Percentiles rank a stretch among this genome's conserved stretches.
Evolutionary conservation across 2,797 vertebrate species (phyloP).

Genomic region (Scarus forsteni): DNA sequence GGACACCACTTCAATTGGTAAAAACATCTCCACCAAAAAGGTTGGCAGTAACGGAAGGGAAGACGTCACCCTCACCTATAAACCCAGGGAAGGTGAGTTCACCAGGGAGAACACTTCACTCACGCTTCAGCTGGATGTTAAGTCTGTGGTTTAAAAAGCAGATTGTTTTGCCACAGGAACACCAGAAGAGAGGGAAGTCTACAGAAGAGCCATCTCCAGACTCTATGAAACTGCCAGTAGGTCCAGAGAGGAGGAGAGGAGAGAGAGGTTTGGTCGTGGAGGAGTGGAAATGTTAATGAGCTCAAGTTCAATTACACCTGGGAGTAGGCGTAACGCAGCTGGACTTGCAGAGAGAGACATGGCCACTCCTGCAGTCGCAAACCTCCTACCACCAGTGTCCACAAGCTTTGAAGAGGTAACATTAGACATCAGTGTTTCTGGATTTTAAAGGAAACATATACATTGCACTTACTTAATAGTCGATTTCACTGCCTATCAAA

Average conservation of each 20-base stretch:
- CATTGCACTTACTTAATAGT: too few species aligned
- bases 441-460: not conserved
- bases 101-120: not conserved
- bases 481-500: too few species aligned
- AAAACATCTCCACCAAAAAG: constrained; percentile 90
- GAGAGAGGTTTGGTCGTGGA: not conserved
- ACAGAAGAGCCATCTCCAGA: constrained; percentile 62
- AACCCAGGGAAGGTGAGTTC: constrained; percentile 87
- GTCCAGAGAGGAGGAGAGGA: not conserved
- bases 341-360: not conserved
- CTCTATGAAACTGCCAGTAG: not conserved
- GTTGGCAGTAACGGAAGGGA: constrained; percentile 80
- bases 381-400: not conserved
- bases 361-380: not conserved
- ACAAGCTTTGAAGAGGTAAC: not conserved
- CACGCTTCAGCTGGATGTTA: not conserved
- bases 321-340: fast-evolving
- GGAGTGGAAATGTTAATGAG: too few species aligned
- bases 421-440: not conserved
- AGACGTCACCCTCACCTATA: constrained; percentile 89
- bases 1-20: constrained; percentile 76
- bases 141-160: not conserved
- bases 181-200: constrained; percentile 72
- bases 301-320: too few species aligned
- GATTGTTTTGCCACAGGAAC: constrained; percentile 74